A percentile compares a stretch with the other conserved stretches of the same genome.
These are phyloP conservation scores for Rhea americana DNA, from an alignment of 2,113 vertebrate genomes.

Conservation along the genomic window DNA sequence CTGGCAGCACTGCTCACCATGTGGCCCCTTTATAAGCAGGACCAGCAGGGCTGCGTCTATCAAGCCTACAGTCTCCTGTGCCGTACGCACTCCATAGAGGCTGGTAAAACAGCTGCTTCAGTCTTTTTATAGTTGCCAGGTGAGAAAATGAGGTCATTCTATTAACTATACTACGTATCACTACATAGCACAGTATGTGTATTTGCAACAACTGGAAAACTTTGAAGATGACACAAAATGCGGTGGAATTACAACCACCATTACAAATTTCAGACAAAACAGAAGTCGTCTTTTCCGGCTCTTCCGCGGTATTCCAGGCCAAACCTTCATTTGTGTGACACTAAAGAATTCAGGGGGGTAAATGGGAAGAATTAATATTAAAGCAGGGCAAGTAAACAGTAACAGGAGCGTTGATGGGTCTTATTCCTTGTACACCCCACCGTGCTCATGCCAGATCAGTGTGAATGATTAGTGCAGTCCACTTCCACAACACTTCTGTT, in stretches of 20 bases:
- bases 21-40: background rate
- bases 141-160: background rate
- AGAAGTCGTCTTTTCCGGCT: background rate
- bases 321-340: background rate
- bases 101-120: background rate
- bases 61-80: background rate
- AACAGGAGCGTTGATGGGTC: background rate
- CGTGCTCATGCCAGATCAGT: background rate
- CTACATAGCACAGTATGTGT: fast-evolving
- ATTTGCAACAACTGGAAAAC: background rate
- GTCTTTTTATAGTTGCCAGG: background rate
- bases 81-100: fast-evolving
- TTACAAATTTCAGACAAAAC: background rate
- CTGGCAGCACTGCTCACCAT: fast-evolving
- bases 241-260: background rate
- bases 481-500: background rate
- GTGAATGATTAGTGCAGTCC: background rate
- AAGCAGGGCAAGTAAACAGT: background rate
- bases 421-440: background rate
- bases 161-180: background rate
- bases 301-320: background rate
- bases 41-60: background rate
- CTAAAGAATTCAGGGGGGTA: background rate
- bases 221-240: background rate
- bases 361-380: background rate